These are phyloP conservation scores for Menidia menidia DNA, from an alignment of 2,797 vertebrate genomes.

Conservation along the genomic window DNA sequence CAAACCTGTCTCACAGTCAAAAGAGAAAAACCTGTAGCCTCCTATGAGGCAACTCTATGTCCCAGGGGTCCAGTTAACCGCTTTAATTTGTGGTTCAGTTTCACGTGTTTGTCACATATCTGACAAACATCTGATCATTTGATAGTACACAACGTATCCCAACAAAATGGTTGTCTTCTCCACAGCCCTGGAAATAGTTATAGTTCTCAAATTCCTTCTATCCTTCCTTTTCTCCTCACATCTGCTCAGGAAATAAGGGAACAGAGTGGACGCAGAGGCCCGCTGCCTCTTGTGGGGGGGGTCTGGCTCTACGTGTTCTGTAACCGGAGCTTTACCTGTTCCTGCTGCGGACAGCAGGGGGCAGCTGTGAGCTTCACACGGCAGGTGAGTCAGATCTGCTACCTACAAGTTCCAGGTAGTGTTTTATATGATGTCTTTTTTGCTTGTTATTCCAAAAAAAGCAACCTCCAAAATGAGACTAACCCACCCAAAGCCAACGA, in stretches of 20 bases:
- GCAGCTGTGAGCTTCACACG: slow-evolving; percentile 76
- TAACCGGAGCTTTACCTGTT: slow-evolving; percentile 49
- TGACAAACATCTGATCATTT: not conserved
- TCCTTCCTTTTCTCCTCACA: not conserved
- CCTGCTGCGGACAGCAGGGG: slow-evolving; percentile 76
- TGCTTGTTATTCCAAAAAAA: not conserved
- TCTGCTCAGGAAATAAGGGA: not conserved
- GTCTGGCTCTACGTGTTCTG: no score
- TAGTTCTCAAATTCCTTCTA: no score
- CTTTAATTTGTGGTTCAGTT: not conserved
- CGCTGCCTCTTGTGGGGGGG: not conserved
- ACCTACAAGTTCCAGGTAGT: not conserved
- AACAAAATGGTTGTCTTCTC: not conserved
- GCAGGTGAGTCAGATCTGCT: slow-evolving; percentile 56
- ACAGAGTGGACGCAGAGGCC: not conserved
- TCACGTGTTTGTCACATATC: not conserved
- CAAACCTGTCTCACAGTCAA: slow-evolving; percentile 42
- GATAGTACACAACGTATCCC: not conserved
- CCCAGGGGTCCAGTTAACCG: not conserved
- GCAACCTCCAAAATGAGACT: not conserved
- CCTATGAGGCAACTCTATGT: slow-evolving; percentile 3
- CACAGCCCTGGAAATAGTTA: not conserved
- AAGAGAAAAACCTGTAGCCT: slow-evolving; percentile 34
- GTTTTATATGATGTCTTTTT: not conserved
- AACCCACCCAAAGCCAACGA: not conserved